These are phyloP conservation scores for Capitella teleta DNA, from an alignment of 1,140 invertebrate species.

Conservation along the genomic window DNA sequence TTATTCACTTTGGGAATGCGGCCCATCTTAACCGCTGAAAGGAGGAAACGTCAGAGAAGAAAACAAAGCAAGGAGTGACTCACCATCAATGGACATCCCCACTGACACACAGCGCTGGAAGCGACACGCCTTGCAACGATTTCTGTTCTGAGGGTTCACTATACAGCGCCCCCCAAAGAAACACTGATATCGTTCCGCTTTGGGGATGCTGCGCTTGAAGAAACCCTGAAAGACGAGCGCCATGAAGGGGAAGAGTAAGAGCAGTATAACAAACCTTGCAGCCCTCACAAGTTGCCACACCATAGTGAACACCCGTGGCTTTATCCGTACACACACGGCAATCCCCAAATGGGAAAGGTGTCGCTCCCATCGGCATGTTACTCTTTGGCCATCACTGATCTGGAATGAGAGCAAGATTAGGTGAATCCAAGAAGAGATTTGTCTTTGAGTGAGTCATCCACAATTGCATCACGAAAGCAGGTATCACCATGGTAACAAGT, in stretches of 20 bases:
- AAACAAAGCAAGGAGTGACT: not conserved
- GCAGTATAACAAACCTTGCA: conserved; percentile 22
- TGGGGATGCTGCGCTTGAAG: conserved; percentile 31
- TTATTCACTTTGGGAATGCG: conserved; percentile 38
- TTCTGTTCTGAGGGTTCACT: conserved; percentile 33
- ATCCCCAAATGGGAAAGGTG: conserved; percentile 34
- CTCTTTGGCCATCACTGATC: no score
- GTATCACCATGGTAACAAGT: no score
- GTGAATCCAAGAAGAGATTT: no score
- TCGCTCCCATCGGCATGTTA: conserved; percentile 30
- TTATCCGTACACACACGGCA: conserved; percentile 28
- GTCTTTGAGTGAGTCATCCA: no score
- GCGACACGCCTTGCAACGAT: conserved; percentile 38
- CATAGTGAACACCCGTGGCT: conserved; percentile 34
- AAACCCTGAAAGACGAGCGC: conserved; percentile 23
- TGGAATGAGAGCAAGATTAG: no score
- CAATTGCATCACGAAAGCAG: no score
- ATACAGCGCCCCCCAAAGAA: conserved; percentile 34
- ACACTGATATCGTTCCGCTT: conserved; percentile 35
- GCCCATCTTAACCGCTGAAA: conserved; percentile 37
- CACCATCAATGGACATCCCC: conserved; percentile 38
- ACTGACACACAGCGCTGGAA: conserved; percentile 29
- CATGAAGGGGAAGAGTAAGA: not conserved
- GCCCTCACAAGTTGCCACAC: conserved; percentile 37
- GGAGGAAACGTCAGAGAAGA: not conserved